Base-by-base conservation (phyloP, 2,113 vertebrate genomes). In the Pagrus major region DNA sequence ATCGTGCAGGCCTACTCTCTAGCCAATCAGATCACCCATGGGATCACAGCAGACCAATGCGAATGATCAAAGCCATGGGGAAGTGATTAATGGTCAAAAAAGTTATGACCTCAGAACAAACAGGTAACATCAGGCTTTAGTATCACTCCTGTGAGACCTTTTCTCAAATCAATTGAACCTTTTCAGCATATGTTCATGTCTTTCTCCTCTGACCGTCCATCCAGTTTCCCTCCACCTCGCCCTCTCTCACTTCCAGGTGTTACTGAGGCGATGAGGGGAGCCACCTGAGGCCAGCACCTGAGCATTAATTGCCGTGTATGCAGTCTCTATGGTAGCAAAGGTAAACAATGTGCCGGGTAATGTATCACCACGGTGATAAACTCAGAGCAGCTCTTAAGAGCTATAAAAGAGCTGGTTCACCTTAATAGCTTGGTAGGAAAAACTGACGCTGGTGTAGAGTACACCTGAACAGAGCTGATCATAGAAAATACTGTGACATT, bases 291-390 rank as follows among this genome's bases (percentile, higher is more conserved):
- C 81, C 84, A 47, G 71, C 63, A 87, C 71, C 85, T 81, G 74
- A 86, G 80, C 15, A 10, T 76, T 81, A 87, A 89, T 90, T 91
- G 86, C 66, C 2, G 16, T 3, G 29, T 81, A 41, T 1, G 78
- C 73, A 70, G 84, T 88, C 67, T 71, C 92, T 52, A 89, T 81
- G 83, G 91, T 47, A 63, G 77, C 84, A 65, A 79, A 81, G 83
- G 83, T 86, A 92, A 92, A 93, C 92, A 91, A 69, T 54, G 78
- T 27, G 55, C 42, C 0, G 21, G 83, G 56, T 88, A 87, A 91
- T 82, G 64, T 31, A 67, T 91, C 78, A 42, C 90, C 79, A 66
- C 6, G 44, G 86, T 7, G 60, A 88, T 54, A 69, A 55, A 82
- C 61, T 8, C 52, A 6, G 54, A 63, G 66, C 61, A 1, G 78